Evolutionary conservation across 2,113 vertebrate genomes (phyloP).

Genomic region (Stictonetta naevosa): DNA sequence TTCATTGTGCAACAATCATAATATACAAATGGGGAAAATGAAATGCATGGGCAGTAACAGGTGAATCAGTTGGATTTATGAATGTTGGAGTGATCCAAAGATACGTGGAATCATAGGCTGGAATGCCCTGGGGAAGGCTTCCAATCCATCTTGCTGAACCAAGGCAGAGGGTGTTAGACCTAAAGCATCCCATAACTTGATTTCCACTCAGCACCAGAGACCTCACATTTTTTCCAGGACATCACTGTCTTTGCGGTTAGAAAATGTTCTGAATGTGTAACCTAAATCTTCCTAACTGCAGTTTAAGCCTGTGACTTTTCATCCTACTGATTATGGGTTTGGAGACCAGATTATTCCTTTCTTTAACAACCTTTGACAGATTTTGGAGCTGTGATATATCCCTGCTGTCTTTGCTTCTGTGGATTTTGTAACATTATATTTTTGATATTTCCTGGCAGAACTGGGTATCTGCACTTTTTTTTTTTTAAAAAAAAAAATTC

Average conservation of each 20-base stretch:
- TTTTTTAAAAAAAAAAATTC: not conserved
- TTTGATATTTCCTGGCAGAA: slow-evolving; percentile 32
- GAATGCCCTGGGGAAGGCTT: not conserved
- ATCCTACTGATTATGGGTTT: slow-evolving; percentile 9
- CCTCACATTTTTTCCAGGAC: slow-evolving; percentile 2
- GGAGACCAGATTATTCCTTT: slow-evolving; percentile 44
- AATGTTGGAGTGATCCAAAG: not conserved
- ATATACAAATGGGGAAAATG: not conserved
- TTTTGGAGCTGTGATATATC: slow-evolving; percentile 3
- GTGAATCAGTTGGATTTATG: not conserved
- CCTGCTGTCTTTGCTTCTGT: not conserved
- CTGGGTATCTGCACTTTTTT: slow-evolving; percentile 19
- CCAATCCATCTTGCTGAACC: not conserved
- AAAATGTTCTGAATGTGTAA: slow-evolving; percentile 34
- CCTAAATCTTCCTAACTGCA: slow-evolving; percentile 19
- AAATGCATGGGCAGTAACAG: not conserved
- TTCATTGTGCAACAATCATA: not conserved
- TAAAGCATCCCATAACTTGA: not conserved
- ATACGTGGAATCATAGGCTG: not conserved
- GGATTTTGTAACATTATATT: not conserved
- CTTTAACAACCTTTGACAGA: slow-evolving; percentile 23
- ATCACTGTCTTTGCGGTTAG: not conserved
- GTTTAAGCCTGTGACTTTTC: slow-evolving; percentile 50
- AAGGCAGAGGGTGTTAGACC: not conserved
- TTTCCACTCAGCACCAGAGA: not conserved